Evolutionary conservation across 2,888 invertebrate genomes (phyloP).

Genomic region (Tyria jacobaeae): DNA sequence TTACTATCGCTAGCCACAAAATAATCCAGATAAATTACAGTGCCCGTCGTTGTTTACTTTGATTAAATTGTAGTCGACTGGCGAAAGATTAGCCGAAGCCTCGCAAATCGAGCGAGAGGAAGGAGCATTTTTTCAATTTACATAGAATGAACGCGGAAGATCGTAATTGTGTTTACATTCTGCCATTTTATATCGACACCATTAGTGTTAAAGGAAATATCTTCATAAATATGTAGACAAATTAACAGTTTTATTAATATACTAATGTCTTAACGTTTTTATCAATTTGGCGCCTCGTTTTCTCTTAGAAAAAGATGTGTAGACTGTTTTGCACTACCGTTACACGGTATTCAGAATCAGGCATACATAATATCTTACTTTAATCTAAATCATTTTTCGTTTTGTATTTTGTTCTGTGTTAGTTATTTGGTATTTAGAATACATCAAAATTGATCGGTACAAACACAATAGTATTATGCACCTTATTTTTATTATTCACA

Average conservation of each 20-base stretch:
- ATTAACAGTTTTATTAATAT: background rate
- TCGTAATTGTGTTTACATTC: constrained; percentile 71
- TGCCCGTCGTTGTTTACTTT: constrained; percentile 83
- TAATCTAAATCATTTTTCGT: background rate
- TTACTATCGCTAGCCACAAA: constrained; percentile 83
- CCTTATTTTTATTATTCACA: background rate
- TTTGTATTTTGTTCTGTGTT: too few relatives aligned
- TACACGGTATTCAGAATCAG: background rate
- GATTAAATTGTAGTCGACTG: constrained; percentile 86
- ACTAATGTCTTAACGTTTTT: background rate
- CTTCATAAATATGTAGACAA: constrained; percentile 4
- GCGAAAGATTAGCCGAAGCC: constrained; percentile 84
- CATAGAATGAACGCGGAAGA: constrained; percentile 79
- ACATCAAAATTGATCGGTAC: too few relatives aligned
- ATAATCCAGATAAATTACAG: constrained; percentile 86
- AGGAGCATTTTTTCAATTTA: constrained; percentile 82
- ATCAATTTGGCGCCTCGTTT: background rate
- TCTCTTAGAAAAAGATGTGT: too few relatives aligned
- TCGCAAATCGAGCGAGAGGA: constrained; percentile 82
- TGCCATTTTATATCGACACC: constrained; percentile 54
- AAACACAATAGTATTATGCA: too few relatives aligned
- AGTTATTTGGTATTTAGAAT: too few relatives aligned
- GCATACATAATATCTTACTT: background rate
- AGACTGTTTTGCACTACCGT: background rate
- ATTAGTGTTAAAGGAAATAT: constrained; percentile 28